Conservation (phyloP, 92 coral and sea anemone genomes). For the Isaurus tuberculatus region DNA sequence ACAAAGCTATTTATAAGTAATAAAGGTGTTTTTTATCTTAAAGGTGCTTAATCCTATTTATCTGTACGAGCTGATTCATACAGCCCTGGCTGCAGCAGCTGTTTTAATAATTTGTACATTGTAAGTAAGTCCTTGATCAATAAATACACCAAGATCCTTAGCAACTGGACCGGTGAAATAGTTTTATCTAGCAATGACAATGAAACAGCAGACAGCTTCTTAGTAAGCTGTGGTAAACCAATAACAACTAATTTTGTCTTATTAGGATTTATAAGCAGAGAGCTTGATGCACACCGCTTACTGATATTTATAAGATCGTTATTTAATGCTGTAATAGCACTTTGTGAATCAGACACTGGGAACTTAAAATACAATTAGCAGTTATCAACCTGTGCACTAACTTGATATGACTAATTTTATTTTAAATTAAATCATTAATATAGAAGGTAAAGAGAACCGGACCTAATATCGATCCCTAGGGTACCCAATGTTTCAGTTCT, state of each 20-base stretch:
- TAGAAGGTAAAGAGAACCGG: slow-evolving; percentile 25
- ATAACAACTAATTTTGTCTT: slow-evolving; percentile 61
- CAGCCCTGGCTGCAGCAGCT: slow-evolving; percentile 65
- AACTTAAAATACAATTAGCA: slow-evolving; percentile 43
- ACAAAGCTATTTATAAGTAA: slow-evolving; percentile 57
- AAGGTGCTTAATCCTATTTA: slow-evolving; percentile 51
- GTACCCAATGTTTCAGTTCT: background rate
- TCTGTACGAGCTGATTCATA: slow-evolving; percentile 57
- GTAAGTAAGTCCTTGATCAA: slow-evolving; percentile 54
- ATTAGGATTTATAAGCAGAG: slow-evolving; percentile 62
- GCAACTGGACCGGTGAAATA: background rate
- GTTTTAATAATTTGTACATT: slow-evolving; percentile 55
- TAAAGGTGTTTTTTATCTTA: slow-evolving; percentile 54
- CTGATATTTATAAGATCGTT: slow-evolving; percentile 42
- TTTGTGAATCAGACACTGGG: slow-evolving; percentile 33
- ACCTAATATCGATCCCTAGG: too few species aligned
- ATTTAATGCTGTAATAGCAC: slow-evolving; percentile 37
- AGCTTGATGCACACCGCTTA: slow-evolving; percentile 45
- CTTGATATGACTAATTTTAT: slow-evolving; percentile 39
- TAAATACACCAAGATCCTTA: slow-evolving; percentile 44
- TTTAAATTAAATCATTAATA: slow-evolving; percentile 35
- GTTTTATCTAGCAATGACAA: slow-evolving; percentile 32
- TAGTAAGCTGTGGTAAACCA: slow-evolving; percentile 50
- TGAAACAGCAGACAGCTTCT: slow-evolving; percentile 55
- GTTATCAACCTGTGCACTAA: slow-evolving; percentile 35